Evolutionary conservation across 1,140 invertebrate genomes (phyloP).

Genomic region (Tetraneura akinire): DNA sequence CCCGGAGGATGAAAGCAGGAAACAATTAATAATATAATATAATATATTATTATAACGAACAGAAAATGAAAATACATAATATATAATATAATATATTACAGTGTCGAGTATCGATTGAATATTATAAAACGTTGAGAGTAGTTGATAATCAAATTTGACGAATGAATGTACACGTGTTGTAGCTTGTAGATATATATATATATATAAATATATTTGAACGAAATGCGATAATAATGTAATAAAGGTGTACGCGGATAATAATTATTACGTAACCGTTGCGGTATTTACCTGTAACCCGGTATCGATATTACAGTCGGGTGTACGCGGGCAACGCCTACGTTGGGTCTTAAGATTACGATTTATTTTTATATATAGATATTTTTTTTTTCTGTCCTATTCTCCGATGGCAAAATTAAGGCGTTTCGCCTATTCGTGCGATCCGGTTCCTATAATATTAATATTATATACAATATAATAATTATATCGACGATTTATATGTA

Average conservation of each 20-base stretch:
- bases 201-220: too few relatives aligned
- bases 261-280: conserved; percentile 24
- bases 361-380: too few relatives aligned
- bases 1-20: neutral
- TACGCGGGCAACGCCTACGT: conserved; percentile 7
- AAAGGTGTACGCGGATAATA: neutral
- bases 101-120: too few relatives aligned
- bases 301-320: neutral
- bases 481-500: too few relatives aligned
- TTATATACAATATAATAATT: conserved; percentile 12
- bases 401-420: conserved; percentile 22
- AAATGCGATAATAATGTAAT: too few relatives aligned
- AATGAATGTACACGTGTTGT: too few relatives aligned
- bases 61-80: too few relatives aligned
- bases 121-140: neutral
- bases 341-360: neutral
- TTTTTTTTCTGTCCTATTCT: neutral
- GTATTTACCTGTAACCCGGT: neutral
- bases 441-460: conserved; percentile 20
- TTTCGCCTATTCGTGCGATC: conserved; percentile 8
- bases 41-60: too few relatives aligned
- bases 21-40: neutral
- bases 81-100: neutral
- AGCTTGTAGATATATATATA: too few relatives aligned
- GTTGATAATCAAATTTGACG: conserved; percentile 15